A percentile compares a stretch with the other conserved stretches of the same genome.
Conservation (phyloP, 2,888 invertebrate genomes). For the Polylopha cassiicola region DNA sequence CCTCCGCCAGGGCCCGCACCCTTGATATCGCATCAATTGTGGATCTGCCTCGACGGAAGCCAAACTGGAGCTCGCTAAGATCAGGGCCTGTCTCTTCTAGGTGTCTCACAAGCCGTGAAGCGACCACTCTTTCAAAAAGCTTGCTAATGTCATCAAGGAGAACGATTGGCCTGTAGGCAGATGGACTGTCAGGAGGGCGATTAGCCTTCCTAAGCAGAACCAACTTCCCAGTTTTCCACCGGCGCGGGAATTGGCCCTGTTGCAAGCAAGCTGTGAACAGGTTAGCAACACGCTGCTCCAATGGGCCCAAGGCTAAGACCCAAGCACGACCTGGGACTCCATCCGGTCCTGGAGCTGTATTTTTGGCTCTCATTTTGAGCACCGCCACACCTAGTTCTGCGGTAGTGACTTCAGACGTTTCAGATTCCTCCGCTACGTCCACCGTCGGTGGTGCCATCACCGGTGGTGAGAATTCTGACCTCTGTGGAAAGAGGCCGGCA, state of each 20-base stretch:
- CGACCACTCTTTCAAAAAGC: neutral
- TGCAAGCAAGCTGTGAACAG: conserved; percentile 4
- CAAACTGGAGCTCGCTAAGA: too few species aligned
- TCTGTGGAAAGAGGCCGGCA: conserved; percentile 24
- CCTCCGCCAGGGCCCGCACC: too few species aligned
- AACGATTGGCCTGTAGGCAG: neutral
- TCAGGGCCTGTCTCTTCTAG: too few species aligned
- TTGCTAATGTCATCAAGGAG: neutral
- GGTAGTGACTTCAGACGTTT: neutral
- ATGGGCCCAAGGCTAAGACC: neutral
- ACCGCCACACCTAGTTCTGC: conserved; percentile 2
- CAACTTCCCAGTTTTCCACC: conserved; percentile 10
- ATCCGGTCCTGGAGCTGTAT: conserved; percentile 3
- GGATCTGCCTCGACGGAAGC: too few species aligned
- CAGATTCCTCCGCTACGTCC: neutral
- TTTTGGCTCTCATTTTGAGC: neutral
- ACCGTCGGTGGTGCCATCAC: neutral
- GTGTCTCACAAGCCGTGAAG: neutral
- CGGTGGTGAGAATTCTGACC: neutral
- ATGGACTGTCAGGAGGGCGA: neutral
- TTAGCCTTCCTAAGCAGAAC: conserved; percentile 5
- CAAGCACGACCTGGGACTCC: conserved; percentile 4
- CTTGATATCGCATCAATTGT: too few species aligned
- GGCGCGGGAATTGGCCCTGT: neutral
- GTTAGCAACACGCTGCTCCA: neutral